A percentile compares a stretch with the other conserved stretches of the same genome.
These are phyloP conservation scores for Dinoponera quadriceps DNA, from an alignment of 1,140 invertebrate genomes.

Conservation along the genomic window DNA sequence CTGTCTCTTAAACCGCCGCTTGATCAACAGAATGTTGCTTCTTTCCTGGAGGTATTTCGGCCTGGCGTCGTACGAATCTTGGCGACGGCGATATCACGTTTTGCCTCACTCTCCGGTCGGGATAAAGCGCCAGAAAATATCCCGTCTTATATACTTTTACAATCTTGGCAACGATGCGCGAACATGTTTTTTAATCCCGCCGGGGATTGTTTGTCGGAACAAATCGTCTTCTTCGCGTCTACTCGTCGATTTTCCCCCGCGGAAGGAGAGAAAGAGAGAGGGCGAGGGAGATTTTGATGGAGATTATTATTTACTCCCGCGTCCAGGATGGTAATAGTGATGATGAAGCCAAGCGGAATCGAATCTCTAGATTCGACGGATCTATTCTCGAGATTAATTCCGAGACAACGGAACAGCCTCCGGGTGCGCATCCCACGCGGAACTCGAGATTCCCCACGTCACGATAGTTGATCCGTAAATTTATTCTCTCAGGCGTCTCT, in stretches of 20 bases:
- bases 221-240: not conserved
- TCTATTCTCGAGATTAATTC: no score
- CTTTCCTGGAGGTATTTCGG: not conserved
- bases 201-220: not conserved
- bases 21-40: not conserved
- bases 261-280: no score
- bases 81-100: not conserved
- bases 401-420: no score
- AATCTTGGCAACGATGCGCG: not conserved
- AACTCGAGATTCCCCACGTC: no score
- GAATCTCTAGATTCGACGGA: no score
- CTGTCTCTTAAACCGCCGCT: slow-evolving; percentile 6
- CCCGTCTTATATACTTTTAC: slow-evolving; percentile 23
- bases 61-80: no score
- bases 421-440: no score
- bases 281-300: not conserved
- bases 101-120: not conserved
- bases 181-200: slow-evolving; percentile 22
- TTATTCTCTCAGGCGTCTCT: no score
- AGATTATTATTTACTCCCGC: not conserved
- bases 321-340: not conserved
- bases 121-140: slow-evolving; percentile 23
- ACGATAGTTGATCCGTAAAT: no score
- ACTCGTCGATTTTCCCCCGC: not conserved
- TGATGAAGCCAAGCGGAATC: no score